These are phyloP conservation scores for Lepas anatifera DNA, from an alignment of 2,888 invertebrate genomes.

Conservation along the genomic window DNA sequence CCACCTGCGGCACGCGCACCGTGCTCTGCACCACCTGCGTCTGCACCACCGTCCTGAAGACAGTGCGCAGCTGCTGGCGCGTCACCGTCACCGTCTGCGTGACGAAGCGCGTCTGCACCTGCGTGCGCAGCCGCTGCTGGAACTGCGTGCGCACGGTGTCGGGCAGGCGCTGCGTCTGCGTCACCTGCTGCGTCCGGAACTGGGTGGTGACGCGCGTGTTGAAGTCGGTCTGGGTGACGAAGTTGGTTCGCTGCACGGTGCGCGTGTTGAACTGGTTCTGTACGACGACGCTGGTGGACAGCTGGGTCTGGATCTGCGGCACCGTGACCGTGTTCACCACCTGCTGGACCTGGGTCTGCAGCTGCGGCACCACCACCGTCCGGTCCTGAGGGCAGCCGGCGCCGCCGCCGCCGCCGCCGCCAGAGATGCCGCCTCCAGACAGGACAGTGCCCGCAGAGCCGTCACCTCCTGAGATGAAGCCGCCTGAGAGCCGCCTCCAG, in stretches of 20 bases:
- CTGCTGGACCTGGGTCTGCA: neutral
- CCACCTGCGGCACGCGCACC: neutral
- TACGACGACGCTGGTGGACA: slow-evolving; percentile 19
- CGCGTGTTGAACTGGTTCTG: slow-evolving; percentile 18
- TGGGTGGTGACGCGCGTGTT: slow-evolving; percentile 19
- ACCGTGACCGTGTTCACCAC: slow-evolving; percentile 18
- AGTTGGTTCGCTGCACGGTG: slow-evolving; percentile 20
- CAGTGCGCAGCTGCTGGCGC: neutral
- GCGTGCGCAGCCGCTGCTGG: neutral
- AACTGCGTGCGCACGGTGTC: neutral
- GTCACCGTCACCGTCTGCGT: neutral
- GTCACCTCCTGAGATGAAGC: neutral
- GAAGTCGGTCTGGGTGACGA: slow-evolving; percentile 18
- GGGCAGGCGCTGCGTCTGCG: neutral
- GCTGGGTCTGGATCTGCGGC: slow-evolving; percentile 19
- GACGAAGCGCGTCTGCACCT: neutral
- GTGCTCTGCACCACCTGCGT: neutral
- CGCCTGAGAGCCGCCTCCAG: neutral
- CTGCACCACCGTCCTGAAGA: neutral
- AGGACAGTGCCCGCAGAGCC: neutral
- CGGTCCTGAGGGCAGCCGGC: neutral
- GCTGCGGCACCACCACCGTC: neutral
- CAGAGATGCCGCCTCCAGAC: neutral
- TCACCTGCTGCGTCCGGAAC: neutral
- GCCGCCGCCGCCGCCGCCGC: neutral